Base-by-base conservation (phyloP, 2,113 vertebrate genomes). In the Anhinga anhinga region DNA sequence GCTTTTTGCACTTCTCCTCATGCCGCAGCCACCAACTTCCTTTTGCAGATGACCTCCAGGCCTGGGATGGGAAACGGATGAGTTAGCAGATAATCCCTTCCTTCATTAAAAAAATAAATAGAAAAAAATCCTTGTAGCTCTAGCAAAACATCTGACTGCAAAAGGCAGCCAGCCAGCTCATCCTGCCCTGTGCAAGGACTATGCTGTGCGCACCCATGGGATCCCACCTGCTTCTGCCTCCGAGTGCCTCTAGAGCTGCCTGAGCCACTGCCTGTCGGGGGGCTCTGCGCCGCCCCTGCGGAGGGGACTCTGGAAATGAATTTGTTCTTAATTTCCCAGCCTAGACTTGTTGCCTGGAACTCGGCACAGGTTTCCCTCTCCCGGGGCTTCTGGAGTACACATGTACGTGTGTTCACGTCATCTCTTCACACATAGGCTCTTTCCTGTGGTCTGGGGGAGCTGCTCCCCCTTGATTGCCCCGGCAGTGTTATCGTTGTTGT, bases 261-360 rank as follows among this genome's bases (percentile, higher is more conserved):
- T 2, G 6, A 78, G 72, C 44, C 61, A 5, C 1, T 1, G 56
- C 38, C 65, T 4, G 0, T 1, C 20, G 13, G 7, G 7, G 15
- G 45, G 26, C 52, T 79, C 2, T 1, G 4, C 34, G 30, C 38
- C 0, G 52, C 15, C 20, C 56, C 62, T 66, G 74, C 6, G 0
- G 11, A 18, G 44, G 22, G 26, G 30, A 29, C 65, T 67, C 66
- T 15, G 21, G 34, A 76, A 23, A 17, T 44, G 52, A 53, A 38
- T 72, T 77, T 52, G 12, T 38, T 52, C 72, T 44, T 88, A 8
- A 0, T 67, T 83, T 72, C 65, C 52, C 53, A 79, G 61, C 93
- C 53, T 73, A 81, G 53, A 44, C 34, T 61, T n/a, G 16, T 8
- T 76, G 62, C 61, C 74, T 65, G 91, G 34, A 76, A 78, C 71